Evolutionary conservation across 2,113 vertebrate species (phyloP), one percentile per base, ranked within the genome.

Genomic region (Buteo buteo): DNA sequence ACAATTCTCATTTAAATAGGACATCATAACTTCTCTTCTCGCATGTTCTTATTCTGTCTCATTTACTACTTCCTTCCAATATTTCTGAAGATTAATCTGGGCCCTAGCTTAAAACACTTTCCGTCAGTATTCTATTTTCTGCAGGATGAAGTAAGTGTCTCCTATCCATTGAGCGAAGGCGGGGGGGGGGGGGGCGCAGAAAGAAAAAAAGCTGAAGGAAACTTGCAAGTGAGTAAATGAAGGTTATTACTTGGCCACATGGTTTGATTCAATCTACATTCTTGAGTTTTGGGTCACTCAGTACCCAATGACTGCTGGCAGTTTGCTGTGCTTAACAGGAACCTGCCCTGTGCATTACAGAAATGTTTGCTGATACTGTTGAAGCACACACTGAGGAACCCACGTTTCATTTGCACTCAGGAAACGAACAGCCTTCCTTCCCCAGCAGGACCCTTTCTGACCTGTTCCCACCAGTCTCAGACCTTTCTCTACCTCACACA

Each of bases 201-300:
- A 24, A 31, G 15, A 82, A 52, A 47, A 77, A 55, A 78, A 49
- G 22, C 20, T 8, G 52, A 50, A 92, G 12, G 16, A 78, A 78
- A 90, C 69, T 66, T 83, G n/a, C 4, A 58, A 91, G 32, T 40
- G 54, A 94, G 16, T 32, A 55, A 65, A 88, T 49, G 24, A 86
- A 83, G 22, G 18, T 66, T 65, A 88, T 88, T 78, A 81, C 36
- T 58, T 62, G 67, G 45, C 59, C 55, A 62, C 64, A 59, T 50
- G 38, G 52, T 71, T 92, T 78, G 72, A 91, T 96, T 86, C 83
- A 86, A 89, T 96, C 95, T 82, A 57, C 84, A 82, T 73, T 78
- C 69, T 26, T 38, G 69, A 49, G 16, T 45, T 88, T 81, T 11
- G 7, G 22, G 55, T 67, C 59, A n/a, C 11, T 34, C 45, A 24